phyloP scores from a whole-genome alignment of 1,140 invertebrate species.

The Oryctes rhinoceros region DNA sequence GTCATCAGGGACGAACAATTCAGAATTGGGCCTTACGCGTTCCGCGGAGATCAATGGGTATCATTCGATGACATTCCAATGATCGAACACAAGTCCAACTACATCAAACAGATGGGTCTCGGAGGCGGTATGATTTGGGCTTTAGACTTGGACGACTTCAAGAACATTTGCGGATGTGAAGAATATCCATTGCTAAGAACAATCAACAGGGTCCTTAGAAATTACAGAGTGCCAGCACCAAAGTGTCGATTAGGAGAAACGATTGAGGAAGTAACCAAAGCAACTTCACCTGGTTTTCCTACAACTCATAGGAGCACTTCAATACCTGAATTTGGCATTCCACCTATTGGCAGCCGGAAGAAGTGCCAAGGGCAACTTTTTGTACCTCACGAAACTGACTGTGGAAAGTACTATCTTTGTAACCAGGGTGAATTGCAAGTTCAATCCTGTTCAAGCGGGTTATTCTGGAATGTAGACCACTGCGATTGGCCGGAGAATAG shows the following conservation, averaged over 20 bases:
- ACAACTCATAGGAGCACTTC: conserved; percentile 32
- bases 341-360: not conserved
- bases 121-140: conserved; percentile 91
- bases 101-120: conserved; percentile 76
- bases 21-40: conserved; percentile 80
- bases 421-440: conserved; percentile 74
- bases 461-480: conserved; percentile 80
- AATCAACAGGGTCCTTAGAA: conserved; percentile 76
- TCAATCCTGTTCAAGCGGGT: conserved; percentile 72
- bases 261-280: conserved; percentile 21
- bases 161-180: conserved; percentile 79
- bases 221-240: conserved; percentile 64
- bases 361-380: conserved; percentile 70
- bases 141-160: conserved; percentile 77
- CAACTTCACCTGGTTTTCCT: conserved; percentile 43
- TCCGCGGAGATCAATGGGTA: conserved; percentile 81
- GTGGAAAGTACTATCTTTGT: conserved; percentile 82
- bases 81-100: conserved; percentile 76
- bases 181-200: conserved; percentile 81
- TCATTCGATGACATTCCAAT: conserved; percentile 83
- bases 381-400: conserved; percentile 71
- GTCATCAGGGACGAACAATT: conserved; percentile 72
- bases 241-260: conserved; percentile 54
- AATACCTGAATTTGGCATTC: not conserved
- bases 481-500: conserved; percentile 83